Conservation (phyloP, 2,797 vertebrate species). For the Anguilla anguilla region DNA sequence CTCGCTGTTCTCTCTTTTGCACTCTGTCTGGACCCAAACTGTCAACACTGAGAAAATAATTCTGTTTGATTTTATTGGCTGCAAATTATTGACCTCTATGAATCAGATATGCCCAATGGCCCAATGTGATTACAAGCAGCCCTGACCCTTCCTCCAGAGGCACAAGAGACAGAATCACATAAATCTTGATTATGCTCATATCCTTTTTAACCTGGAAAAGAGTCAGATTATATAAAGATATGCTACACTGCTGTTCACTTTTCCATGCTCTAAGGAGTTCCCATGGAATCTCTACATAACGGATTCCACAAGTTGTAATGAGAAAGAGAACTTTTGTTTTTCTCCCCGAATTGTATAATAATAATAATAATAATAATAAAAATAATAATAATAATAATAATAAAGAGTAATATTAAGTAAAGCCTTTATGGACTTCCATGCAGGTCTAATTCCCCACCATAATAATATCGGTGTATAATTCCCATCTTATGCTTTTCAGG, state of each 20-base stretch:
- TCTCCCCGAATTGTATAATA: neutral
- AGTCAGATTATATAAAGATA: neutral
- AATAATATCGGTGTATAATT: neutral
- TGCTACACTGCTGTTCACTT: neutral
- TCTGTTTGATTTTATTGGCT: neutral
- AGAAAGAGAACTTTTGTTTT: neutral
- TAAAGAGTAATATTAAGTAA: neutral
- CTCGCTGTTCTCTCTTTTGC: neutral
- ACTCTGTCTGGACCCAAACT: neutral
- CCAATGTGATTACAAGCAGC: neutral
- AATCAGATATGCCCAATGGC: neutral
- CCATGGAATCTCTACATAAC: neutral
- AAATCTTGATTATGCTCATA: neutral
- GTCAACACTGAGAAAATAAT: neutral
- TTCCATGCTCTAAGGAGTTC: neutral
- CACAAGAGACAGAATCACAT: neutral
- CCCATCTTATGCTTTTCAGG: conserved; percentile 2
- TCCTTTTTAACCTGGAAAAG: neutral
- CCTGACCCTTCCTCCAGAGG: neutral
- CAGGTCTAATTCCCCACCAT: neutral
- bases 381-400: neutral
- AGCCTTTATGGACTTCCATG: neutral
- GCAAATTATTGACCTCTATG: neutral
- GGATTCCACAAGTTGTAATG: neutral
- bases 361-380: neutral